phyloP scores from a whole-genome alignment of 2,797 vertebrate genomes.

The Poeciliopsis gracilis region DNA sequence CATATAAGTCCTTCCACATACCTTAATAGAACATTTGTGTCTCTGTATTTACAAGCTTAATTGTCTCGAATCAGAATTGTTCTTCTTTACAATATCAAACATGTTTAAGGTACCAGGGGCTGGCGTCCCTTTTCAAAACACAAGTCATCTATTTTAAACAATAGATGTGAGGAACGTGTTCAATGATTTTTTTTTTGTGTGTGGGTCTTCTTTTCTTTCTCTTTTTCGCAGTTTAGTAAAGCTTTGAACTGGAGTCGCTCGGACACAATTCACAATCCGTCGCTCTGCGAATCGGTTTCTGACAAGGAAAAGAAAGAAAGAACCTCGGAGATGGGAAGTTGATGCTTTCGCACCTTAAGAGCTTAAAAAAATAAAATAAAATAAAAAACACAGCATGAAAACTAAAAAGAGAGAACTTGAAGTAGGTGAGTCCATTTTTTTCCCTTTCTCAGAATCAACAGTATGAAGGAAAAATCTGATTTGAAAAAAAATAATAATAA shows the following conservation, averaged over 20 bases:
- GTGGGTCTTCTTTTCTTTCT: not conserved
- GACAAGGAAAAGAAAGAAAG: slow-evolving; percentile 20
- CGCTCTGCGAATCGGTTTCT: slow-evolving; percentile 45
- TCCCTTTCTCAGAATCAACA: not conserved
- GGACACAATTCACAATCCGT: slow-evolving; percentile 70
- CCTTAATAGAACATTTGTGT: slow-evolving; percentile 96
- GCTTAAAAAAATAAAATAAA: not conserved
- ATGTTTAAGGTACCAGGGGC: slow-evolving; percentile 86
- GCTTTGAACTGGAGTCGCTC: slow-evolving; percentile 87
- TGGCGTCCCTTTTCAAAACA: slow-evolving; percentile 83
- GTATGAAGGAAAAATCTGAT: slow-evolving; percentile 44
- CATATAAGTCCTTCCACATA: slow-evolving; percentile 94
- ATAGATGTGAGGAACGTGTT: slow-evolving; percentile 93
- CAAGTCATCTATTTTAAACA: slow-evolving; percentile 99
- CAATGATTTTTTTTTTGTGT: slow-evolving; percentile 79
- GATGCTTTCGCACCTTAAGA: slow-evolving; percentile 40
- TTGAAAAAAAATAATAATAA: slow-evolving; percentile 57
- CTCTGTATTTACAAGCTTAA: slow-evolving; percentile 97
- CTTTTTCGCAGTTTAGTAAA: slow-evolving; percentile 89
- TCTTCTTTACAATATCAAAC: slow-evolving; percentile 97
- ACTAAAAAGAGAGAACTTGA: slow-evolving; percentile 40
- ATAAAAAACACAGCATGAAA: slow-evolving; percentile 21
- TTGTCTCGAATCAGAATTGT: slow-evolving; percentile 87
- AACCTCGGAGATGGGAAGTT: slow-evolving; percentile 35
- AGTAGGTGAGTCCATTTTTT: slow-evolving; percentile 41